Percentiles rank a stretch among this genome's conserved stretches.
Evolutionary conservation across 2,888 invertebrate genomes (phyloP).

Genomic region (Scaptomyza parva): DNA sequence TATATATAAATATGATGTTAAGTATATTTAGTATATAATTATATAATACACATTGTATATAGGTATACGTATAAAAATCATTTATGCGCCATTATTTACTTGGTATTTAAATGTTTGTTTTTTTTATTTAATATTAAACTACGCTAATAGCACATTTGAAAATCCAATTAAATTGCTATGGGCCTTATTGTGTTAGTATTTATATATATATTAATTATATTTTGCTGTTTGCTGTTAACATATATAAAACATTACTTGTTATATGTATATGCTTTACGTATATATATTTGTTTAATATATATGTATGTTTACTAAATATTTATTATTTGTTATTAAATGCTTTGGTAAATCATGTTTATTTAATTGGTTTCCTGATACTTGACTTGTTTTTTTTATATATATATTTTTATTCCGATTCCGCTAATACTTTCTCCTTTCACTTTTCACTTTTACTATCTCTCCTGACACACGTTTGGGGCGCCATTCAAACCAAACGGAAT

Average conservation of each 20-base stretch:
- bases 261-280: conserved; percentile 56
- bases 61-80: conserved; percentile 73
- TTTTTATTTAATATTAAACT: conserved; percentile 56
- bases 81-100: conserved; percentile 52
- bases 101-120: conserved; percentile 31
- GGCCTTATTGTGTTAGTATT: conserved; percentile 31
- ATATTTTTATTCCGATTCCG: conserved; percentile 36
- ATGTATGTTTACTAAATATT: conserved; percentile 51
- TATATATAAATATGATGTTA: conserved; percentile 44
- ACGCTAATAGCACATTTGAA: conserved; percentile 77
- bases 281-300: conserved; percentile 57
- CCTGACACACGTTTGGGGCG: conserved; percentile 1
- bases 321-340: conserved; percentile 68
- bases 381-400: conserved; percentile 43
- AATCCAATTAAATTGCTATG: conserved; percentile 58
- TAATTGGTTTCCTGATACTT: conserved; percentile 72
- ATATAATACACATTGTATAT: conserved; percentile 55
- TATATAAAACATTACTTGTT: conserved; percentile 51
- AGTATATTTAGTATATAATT: conserved; percentile 30
- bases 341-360: conserved; percentile 71
- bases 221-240: conserved; percentile 26
- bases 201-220: conserved; percentile 28
- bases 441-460: conserved; percentile 17
- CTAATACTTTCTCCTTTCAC: too few species aligned
- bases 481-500: neutral